phyloP scores from a whole-genome alignment of 2,797 vertebrate genomes.

The Pteronotus mesoamericanus region DNA sequence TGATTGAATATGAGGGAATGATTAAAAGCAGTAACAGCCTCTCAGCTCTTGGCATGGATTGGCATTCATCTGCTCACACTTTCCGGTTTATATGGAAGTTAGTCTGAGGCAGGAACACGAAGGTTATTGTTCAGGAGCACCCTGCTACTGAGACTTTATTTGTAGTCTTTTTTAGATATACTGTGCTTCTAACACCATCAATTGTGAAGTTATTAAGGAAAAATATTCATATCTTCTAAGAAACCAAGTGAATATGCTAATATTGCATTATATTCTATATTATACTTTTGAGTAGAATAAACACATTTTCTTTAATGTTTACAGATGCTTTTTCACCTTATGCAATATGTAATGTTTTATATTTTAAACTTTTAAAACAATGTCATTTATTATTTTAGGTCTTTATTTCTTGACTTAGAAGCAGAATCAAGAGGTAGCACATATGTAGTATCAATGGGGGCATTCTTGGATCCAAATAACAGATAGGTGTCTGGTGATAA shows the following conservation, averaged over 20 bases:
- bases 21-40: neutral
- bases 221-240: neutral
- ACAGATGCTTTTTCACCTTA: neutral
- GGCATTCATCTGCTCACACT: accelerated
- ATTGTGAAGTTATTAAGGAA: neutral
- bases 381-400: neutral
- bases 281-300: neutral
- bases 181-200: neutral
- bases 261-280: neutral
- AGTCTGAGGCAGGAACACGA: neutral
- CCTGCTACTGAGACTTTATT: neutral
- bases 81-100: neutral
- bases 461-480: neutral
- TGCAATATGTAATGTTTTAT: neutral
- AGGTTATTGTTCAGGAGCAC: neutral
- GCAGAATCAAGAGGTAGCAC: neutral
- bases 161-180: neutral
- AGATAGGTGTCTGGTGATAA: neutral
- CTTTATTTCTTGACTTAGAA: neutral
- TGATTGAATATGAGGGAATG: neutral
- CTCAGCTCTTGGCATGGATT: neutral
- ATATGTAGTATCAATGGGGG: neutral
- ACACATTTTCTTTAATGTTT: neutral
- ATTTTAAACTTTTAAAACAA: neutral
- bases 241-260: neutral